Base-by-base conservation (phyloP, 2,797 vertebrate genomes). In the Cuculus canorus region DNA sequence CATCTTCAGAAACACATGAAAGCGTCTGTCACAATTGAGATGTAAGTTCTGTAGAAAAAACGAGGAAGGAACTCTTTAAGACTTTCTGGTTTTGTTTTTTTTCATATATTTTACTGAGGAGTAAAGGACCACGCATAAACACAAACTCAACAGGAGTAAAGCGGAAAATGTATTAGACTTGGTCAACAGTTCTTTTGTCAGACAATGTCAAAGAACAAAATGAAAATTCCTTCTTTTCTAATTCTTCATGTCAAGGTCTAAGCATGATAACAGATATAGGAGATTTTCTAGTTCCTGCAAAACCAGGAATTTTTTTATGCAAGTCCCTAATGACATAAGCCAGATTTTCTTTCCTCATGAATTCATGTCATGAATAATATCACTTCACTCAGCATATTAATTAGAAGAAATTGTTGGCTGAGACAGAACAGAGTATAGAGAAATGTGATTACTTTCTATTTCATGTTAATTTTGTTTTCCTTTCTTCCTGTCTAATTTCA, bases 401-500 rank as follows among this genome's bases (percentile, higher is more conserved):
- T 96, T 83, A 76, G 72, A 91, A 92, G 32, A 83, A 86, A 86
- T 84, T 90, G 65, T 45, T 2, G 1, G 13, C 24, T 68, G 75
- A 92, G 61, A 71, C 43, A 71, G 48, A 87, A 77, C 65, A 87
- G 54, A 81, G 78, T 76, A 63, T 24, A 64, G 12, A 83, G 61
- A 92, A 94, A 91, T 70, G 17, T 65, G 50, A 87, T 94, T 94
- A 91, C 13, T 78, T 92, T 75, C 33, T 71, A 41, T 80, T 87
- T 72, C 7, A 32, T 68, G 12, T 50, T 84, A 28, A 1, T 57
- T 72, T 88, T 71, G 79, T 86, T 73, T 45, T 37, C 19, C 25
- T 77, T 92, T 91, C 78, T 94, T 96, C 79, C 79, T 71, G 57
- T 65, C 41, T 85, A 81, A 91, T 89, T 88, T 93, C 47, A 71